A percentile compares a stretch with the other conserved stretches of the same genome.
phyloP scores from a whole-genome alignment of 2,888 invertebrate genomes.

The Diachrysia chrysitis region DNA sequence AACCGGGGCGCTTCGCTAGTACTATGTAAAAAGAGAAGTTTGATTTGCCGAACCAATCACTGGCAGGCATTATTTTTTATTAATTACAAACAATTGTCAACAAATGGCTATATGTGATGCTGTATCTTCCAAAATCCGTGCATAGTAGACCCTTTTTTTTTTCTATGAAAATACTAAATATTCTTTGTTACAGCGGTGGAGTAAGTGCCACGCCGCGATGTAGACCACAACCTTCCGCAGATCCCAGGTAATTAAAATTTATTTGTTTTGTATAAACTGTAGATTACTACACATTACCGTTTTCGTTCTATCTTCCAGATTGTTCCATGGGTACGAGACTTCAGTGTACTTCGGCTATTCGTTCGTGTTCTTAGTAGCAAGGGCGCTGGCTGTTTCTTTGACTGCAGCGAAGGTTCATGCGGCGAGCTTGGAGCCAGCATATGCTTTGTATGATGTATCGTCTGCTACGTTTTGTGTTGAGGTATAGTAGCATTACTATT shows the following conservation, averaged over 20 bases:
- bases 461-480: constrained; percentile 89
- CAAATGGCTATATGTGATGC: too few relatives aligned
- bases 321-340: constrained; percentile 82
- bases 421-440: constrained; percentile 86
- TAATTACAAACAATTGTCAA: too few relatives aligned
- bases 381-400: constrained; percentile 90
- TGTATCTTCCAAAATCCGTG: too few relatives aligned
- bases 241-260: constrained; percentile 47
- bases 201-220: constrained; percentile 66
- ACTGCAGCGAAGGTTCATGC: constrained; percentile 88
- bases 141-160: too few relatives aligned
- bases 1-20: too few relatives aligned
- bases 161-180: too few relatives aligned
- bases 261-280: neutral
- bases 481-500: constrained; percentile 72
- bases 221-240: constrained; percentile 28
- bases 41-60: too few relatives aligned
- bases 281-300: neutral
- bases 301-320: constrained; percentile 60
- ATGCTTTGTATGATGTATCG: constrained; percentile 89
- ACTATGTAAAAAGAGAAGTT: too few relatives aligned
- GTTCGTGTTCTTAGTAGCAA: constrained; percentile 89
- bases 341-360: constrained; percentile 91
- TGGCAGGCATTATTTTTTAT: too few relatives aligned
- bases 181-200: constrained; percentile 64